Base-by-base conservation (phyloP, 2,888 invertebrate species). In the Myopa tessellatipennis region DNA sequence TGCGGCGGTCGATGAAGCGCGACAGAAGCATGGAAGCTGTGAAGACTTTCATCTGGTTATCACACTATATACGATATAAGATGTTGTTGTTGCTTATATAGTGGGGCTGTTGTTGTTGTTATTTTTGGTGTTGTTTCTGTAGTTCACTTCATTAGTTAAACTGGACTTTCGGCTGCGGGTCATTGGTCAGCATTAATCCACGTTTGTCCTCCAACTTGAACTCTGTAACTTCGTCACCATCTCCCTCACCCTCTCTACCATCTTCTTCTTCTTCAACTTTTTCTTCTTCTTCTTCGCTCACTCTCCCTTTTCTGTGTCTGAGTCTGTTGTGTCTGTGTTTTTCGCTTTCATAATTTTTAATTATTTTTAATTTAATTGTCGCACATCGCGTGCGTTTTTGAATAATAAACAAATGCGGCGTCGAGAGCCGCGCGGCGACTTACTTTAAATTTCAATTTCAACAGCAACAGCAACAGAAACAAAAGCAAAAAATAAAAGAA, bases 281-380 rank as follows among this genome's bases (percentile, higher is more conserved):
- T 60, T 5, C 14, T 16, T 12, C 63, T 63, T 34, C 34, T 26
- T 60, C 34, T 7, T 26, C 7, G 63, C 5, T n/a, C 3, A 50
- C 8, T 14, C 14, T 50, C 50, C 8, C 50, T 50, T 60, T n/a
- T 60, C 60, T 14, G 8, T 16, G 60, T 60, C 55, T 16, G 60
- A 10, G 16, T 14, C 14, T 18, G n/a, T 8, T 26, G 26, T 26
- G 6, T 8, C 10, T 55, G 16, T n/a, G 14, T n/a, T 14, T 55
- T 55, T 55, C 55, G 10, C 86, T 85, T 87, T 85, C 87, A 87
- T 86, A 87, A 86, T 85, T 86, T 86, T 87, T 86, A 86, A 86
- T 86, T 86, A 87, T 85, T 86, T 86, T 85, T 86, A 87, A 87
- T 86, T 86, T 87, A 87, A 87, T 87, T 86, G 86, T 86, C 87